Percentiles rank a stretch among this genome's conserved stretches.
phyloP scores from a whole-genome alignment of 2,888 invertebrate genomes.

The Limenitis arthemis region DNA sequence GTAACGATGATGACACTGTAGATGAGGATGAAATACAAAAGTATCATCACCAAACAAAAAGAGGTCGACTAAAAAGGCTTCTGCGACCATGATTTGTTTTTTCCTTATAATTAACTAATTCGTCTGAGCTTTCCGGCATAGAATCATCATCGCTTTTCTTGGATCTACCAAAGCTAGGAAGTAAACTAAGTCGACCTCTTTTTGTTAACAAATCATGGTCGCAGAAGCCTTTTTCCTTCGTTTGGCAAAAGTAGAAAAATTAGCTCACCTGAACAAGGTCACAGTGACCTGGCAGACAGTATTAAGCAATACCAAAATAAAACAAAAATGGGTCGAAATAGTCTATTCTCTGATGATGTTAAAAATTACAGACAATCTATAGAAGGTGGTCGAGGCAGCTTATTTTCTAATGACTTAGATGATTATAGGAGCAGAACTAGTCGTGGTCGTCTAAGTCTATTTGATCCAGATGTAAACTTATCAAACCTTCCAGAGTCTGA shows the following conservation, averaged over 20 bases:
- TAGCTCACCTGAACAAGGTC: constrained; percentile 40
- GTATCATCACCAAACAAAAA: constrained; percentile 57
- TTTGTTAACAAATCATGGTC: constrained; percentile 49
- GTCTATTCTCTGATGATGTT: constrained; percentile 42
- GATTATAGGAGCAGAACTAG: constrained; percentile 54
- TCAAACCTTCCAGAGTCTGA: constrained; percentile 51
- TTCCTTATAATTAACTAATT: constrained; percentile 57
- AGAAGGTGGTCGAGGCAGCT: constrained; percentile 33
- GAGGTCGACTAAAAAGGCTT: too few relatives aligned
- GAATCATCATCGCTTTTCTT: constrained; percentile 45
- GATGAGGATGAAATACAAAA: constrained; percentile 57
- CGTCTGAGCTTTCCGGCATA: constrained; percentile 61
- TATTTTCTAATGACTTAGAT: constrained; percentile 47
- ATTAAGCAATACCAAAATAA: constrained; percentile 56
- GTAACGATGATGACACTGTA: constrained; percentile 51
- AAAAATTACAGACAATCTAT: constrained; percentile 36
- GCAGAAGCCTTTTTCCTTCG: constrained; percentile 55
- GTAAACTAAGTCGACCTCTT: too few relatives aligned
- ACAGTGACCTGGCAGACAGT: constrained; percentile 52
- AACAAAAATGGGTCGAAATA: constrained; percentile 44
- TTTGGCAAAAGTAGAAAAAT: constrained; percentile 58
- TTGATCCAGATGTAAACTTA: constrained; percentile 59
- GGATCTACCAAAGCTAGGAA: constrained; percentile 56
- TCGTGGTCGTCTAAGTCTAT: constrained; percentile 58
- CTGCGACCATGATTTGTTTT: too few relatives aligned